phyloP scores from a whole-genome alignment of 2,113 vertebrate genomes.

The Conger conger region DNA sequence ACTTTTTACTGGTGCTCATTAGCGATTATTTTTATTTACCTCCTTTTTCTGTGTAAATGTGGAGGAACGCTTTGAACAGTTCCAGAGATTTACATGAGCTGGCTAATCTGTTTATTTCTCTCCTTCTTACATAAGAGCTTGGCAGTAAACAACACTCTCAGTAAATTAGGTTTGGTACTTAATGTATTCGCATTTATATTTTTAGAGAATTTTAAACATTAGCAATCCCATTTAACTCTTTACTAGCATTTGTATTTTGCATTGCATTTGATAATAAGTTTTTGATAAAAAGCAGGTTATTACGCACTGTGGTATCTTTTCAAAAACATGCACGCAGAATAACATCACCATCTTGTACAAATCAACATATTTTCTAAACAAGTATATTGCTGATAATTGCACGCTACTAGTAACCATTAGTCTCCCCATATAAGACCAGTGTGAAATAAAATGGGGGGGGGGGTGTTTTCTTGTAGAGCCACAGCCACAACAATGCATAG shows the following conservation, averaged over 20 bases:
- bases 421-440: no score
- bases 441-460: not conserved
- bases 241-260: not conserved
- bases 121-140: conserved; percentile 1
- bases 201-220: not conserved
- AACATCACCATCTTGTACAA: not conserved
- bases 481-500: not conserved
- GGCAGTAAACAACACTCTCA: not conserved
- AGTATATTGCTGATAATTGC: not conserved
- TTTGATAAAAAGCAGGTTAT: not conserved
- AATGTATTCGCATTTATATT: not conserved
- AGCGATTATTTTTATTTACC: not conserved
- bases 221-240: not conserved
- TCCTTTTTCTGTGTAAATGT: not conserved
- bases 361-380: not conserved
- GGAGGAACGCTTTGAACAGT: not conserved
- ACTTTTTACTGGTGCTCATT: not conserved
- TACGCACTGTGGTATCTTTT: not conserved
- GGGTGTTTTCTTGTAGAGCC: not conserved
- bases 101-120: conserved; percentile 26
- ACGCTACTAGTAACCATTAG: not conserved
- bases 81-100: conserved; percentile 16
- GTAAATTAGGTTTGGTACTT: not conserved
- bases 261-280: no score
- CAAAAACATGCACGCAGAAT: not conserved